Evolutionary conservation across 2,888 invertebrate genomes (phyloP), one percentile per base, ranked within the genome.

Genomic region (Malachius bipustulatus): DNA sequence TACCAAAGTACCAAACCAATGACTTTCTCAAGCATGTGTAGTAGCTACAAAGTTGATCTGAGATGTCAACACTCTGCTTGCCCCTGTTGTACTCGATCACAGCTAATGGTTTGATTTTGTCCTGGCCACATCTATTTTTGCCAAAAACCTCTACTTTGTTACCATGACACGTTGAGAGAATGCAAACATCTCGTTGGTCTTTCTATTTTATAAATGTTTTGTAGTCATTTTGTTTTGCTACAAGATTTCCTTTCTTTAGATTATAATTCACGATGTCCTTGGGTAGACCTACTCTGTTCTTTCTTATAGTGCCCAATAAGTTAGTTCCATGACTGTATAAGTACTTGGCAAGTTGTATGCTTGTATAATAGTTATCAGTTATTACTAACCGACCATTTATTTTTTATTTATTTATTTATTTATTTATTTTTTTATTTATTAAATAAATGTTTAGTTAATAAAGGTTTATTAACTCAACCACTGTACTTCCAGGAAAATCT

Each of bases 241-340:
- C 10, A 11, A 26, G 12, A 11, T 26, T 4, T 10, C 26, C 4
- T 12, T 26, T 26, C 11, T 30, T 30, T 30, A 16, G 14, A 2
- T 30, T 30, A 10, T 11, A 26, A 26, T 6, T 13, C 10, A 30
- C 3, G 10, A 30, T 16, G n/a, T 30, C 30, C 16, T 30, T 30
- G 9, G 14, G 14, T 4, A 30, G 30, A 14, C 16, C 14, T 14
- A 15, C 16, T 14, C 10, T 30, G 16, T 30, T 30, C 10, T 16
- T 30, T 30, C 30, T 2, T n/a, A 30, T 14, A 14, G 30, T 30
- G 14, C 30, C 30, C 10, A 14, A 30, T 14, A 30, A 30, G 30
- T 26, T 12, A 11, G 26, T 26, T 26, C 26, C 4, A 30, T 30
- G 30, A 30, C 6, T 10, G 14, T 30, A 15, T 30, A 26, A 12